Base-by-base conservation (phyloP, 2,888 invertebrate species). In the Cosmopolites sordidus region DNA sequence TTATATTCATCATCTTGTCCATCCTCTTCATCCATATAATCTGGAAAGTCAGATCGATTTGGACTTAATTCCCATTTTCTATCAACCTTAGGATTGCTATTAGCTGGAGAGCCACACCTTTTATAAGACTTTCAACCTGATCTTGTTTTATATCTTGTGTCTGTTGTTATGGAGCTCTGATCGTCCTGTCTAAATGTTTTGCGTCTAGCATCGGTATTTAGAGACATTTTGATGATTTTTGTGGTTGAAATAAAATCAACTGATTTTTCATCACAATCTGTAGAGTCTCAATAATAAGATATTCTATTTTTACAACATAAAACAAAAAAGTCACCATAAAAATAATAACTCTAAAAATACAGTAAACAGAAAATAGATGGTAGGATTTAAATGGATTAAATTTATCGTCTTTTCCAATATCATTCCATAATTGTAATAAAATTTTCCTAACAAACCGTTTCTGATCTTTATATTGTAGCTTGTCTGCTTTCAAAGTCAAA, bases 351-450 rank as follows among this genome's bases (percentile, higher is more conserved):
- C n/a, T n/a, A n/a, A n/a, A n/a, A n/a, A n/a, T n/a, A n/a, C n/a
- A n/a, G n/a, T n/a, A n/a, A n/a, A n/a, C n/a, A n/a, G n/a, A n/a
- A n/a, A n/a, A n/a, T n/a, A n/a, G n/a, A n/a, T n/a, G n/a, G n/a
- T n/a, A n/a, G n/a, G 76, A 73, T 54, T 78, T 66, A n/a, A 79
- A 62, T 2, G 79, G 74, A 54, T 68, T 60, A 58, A 78, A 71
- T 55, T 66, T 70, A 63, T 78, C 77, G 16, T 62, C 58, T 43
- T 73, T 65, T 2, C 54, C 42, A 16, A 78, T 65, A 58, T 71
- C 69, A 1, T 60, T 63, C 68, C 78, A 74, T 57, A 67, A 69
- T 1, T 65, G 58, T 12, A 49, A 62, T 33, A 79, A 65, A 14
- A 62, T 43, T 16, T 61, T 60, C 15, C 17, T 16, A 16, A 15